Conservation (phyloP, 2,113 vertebrate genomes). For the Stomatorhinus ivindoensis region DNA sequence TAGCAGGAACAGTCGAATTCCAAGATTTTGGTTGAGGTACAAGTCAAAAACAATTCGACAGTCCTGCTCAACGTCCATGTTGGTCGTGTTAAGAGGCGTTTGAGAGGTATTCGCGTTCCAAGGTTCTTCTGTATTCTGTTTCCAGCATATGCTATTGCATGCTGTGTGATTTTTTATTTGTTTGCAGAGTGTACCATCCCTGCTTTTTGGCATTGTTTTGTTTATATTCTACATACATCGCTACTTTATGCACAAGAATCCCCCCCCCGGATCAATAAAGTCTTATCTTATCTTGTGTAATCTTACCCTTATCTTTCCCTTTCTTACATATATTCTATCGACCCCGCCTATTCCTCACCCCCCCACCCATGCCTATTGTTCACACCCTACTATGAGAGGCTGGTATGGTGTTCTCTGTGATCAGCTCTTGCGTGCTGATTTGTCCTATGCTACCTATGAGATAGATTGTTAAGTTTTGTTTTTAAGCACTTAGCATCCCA, state of each 20-base stretch:
- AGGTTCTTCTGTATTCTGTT: background rate
- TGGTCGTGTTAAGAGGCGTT: no score
- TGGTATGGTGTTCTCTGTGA: background rate
- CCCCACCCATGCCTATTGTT: background rate
- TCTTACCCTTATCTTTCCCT: background rate
- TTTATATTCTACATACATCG: background rate
- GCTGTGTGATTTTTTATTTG: background rate
- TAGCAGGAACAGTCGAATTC: no score
- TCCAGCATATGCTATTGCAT: background rate
- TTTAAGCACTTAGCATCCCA: background rate
- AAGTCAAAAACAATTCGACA: no score
- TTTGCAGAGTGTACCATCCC: background rate
- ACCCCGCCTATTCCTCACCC: background rate
- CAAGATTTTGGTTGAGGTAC: no score
- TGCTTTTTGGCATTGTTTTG: background rate
- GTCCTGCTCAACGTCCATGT: no score
- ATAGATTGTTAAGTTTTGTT: background rate
- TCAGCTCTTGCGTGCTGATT: background rate
- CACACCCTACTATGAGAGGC: background rate
- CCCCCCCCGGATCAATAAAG: background rate
- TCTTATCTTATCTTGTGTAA: background rate
- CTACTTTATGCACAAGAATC: background rate
- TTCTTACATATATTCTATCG: background rate
- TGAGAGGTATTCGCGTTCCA: no score
- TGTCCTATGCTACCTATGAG: background rate